These are phyloP conservation scores for Chlorops oryzae DNA, from an alignment of 1,140 invertebrate species.

Conservation along the genomic window DNA sequence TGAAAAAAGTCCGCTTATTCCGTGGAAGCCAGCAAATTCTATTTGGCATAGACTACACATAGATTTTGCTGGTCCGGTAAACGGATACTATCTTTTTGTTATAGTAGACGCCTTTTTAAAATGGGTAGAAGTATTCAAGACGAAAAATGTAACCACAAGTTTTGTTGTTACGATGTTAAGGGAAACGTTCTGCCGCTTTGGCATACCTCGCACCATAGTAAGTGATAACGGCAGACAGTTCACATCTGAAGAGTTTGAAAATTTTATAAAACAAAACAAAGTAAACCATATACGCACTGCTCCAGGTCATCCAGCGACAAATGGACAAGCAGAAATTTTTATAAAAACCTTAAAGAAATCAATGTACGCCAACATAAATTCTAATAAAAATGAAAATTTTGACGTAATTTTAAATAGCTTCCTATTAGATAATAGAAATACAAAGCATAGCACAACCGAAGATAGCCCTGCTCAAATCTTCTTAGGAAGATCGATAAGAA, in stretches of 20 bases:
- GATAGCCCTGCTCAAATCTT: not conserved
- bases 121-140: not conserved
- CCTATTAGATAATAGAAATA: constrained; percentile 4
- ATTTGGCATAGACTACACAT: not conserved
- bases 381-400: too few species aligned
- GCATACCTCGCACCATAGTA: constrained; percentile 3
- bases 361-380: too few species aligned
- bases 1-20: constrained; percentile 8
- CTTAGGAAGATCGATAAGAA: constrained; percentile 1
- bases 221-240: constrained; percentile 8
- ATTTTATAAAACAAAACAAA: not conserved
- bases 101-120: too few species aligned
- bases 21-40: constrained; percentile 4
- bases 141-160: not conserved
- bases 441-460: not conserved
- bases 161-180: constrained; percentile 2
- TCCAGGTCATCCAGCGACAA: not conserved
- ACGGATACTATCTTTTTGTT: not conserved
- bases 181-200: constrained; percentile 5
- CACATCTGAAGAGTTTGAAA: not conserved
- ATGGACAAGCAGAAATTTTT: constrained; percentile 1
- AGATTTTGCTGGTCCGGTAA: constrained; percentile 10
- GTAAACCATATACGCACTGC: constrained; percentile 1
- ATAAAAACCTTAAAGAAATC: constrained; percentile 12
- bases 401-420: constrained; percentile 6